phyloP scores from a whole-genome alignment of 2,888 invertebrate species.

The Eugnorisma glareosa region DNA sequence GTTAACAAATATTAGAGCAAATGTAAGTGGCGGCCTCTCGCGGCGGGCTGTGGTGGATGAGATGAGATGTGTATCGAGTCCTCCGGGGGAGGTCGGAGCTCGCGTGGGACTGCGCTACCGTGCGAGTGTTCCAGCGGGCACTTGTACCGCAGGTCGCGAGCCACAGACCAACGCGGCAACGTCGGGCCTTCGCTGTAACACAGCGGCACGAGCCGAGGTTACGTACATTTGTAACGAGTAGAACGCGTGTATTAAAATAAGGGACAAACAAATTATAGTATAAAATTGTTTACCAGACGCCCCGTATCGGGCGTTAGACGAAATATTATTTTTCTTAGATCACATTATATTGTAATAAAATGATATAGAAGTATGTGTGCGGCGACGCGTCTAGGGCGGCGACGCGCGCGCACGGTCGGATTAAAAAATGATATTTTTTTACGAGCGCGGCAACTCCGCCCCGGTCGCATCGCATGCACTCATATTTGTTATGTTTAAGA shows the following conservation, averaged over 20 bases:
- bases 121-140: constrained; percentile 1
- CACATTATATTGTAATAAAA: constrained; percentile 90
- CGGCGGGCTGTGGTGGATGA: constrained; percentile 17
- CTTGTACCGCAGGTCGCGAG: constrained; percentile 11
- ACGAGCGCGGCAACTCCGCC: constrained; percentile 76
- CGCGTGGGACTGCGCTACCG: constrained; percentile 19
- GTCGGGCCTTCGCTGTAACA: constrained; percentile 78
- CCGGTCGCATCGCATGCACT: constrained; percentile 66
- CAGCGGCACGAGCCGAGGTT: constrained; percentile 72
- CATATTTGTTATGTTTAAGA: constrained; percentile 91
- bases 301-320: constrained; percentile 86
- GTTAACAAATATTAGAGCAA: constrained; percentile 66
- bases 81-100: constrained; percentile 16
- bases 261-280: constrained; percentile 89
- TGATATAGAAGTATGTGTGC: constrained; percentile 83
- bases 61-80: neutral
- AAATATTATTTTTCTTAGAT: constrained; percentile 91
- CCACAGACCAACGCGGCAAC: constrained; percentile 65
- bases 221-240: constrained; percentile 80
- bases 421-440: constrained; percentile 87
- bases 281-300: constrained; percentile 89
- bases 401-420: constrained; percentile 72
- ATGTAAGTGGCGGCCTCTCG: constrained; percentile 57
- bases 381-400: constrained; percentile 63
- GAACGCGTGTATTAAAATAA: constrained; percentile 83